Conservation (phyloP, 2,888 invertebrate genomes). For the Lasioglossum pauxillum region DNA sequence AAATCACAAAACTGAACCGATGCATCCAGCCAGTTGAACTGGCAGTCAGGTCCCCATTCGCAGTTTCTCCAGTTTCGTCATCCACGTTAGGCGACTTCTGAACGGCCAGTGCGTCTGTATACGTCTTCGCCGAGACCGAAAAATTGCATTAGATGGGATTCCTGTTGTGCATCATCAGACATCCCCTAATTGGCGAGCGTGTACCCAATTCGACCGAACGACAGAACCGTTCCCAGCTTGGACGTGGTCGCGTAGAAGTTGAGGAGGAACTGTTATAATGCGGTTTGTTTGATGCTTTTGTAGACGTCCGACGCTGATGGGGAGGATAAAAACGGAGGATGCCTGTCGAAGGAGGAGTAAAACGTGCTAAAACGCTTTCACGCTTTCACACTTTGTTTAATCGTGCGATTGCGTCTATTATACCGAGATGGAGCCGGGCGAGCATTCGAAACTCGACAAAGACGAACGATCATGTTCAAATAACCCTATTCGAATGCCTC, state of each 20-base stretch:
- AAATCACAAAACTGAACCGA: neutral
- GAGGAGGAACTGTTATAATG: slow-evolving; percentile 10
- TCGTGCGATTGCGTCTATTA: neutral
- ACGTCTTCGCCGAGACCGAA: neutral
- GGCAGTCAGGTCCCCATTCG: neutral
- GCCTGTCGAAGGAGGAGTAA: slow-evolving; percentile 14
- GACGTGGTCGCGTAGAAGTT: slow-evolving; percentile 6
- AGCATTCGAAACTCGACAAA: neutral
- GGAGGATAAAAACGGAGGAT: neutral
- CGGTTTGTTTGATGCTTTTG: slow-evolving; percentile 27
- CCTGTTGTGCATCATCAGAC: neutral
- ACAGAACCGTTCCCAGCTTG: slow-evolving; percentile 1
- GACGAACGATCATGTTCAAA: neutral
- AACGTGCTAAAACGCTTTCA: slow-evolving; percentile 30
- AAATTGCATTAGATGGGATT: neutral
- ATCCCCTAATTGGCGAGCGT: neutral
- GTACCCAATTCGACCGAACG: slow-evolving; percentile 5
- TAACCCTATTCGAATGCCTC: neutral
- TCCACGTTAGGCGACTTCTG: neutral
- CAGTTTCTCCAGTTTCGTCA: neutral
- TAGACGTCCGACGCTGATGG: slow-evolving; percentile 15
- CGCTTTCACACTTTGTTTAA: slow-evolving; percentile 22
- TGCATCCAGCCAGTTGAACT: neutral
- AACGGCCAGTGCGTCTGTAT: neutral
- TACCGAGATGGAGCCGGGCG: neutral